Base-by-base conservation (phyloP, 1,140 invertebrate species). In the Apis florea region DNA sequence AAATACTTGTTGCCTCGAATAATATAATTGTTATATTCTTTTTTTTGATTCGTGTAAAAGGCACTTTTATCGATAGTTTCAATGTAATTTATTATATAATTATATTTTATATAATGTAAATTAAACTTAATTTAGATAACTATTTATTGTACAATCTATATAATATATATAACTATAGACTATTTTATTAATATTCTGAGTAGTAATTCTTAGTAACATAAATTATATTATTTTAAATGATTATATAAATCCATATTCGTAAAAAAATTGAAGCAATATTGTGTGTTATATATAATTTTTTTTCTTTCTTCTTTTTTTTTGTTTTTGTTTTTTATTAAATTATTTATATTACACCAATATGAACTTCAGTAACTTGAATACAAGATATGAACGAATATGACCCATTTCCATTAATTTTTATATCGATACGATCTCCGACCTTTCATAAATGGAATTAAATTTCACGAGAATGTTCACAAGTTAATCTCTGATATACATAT, bases 361-460 rank as follows among this genome's bases (percentile, higher is more conserved):
- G n/a, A 59, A 51, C 8, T 26, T 19, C 13, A 54, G 53, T 68
- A 68, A 68, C 74, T 61, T 68, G 8, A 81, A 59, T 75, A 58
- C 8, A 8, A 4, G 24, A 10, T 26, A 58, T n/a, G n/a, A n/a
- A n/a, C n/a, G n/a, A n/a, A n/a, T n/a, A n/a, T 49, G 79, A 0
- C 71, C 71, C 58, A 47, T 76, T 82, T 82, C 56, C 66, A 61
- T 82, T 69, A 54, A 76, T 76, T 77, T 76, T 58, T 31, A 61
- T 54, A 80, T 67, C 61, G n/a, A 15, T 13, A 1, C 9, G 53
- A 64, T 58, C 51, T 26, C 2, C 12, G 47, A 1, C 47, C 54
- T 26, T 54, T 68, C 54, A 17, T 40, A 69, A 69, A 76, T 54
- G 24, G 49, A 59, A 58, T 12, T 21, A 53, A 53, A 72, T 72